Conservation (phyloP, 2,797 vertebrate genomes). For the Leucoraja ocellata region DNA sequence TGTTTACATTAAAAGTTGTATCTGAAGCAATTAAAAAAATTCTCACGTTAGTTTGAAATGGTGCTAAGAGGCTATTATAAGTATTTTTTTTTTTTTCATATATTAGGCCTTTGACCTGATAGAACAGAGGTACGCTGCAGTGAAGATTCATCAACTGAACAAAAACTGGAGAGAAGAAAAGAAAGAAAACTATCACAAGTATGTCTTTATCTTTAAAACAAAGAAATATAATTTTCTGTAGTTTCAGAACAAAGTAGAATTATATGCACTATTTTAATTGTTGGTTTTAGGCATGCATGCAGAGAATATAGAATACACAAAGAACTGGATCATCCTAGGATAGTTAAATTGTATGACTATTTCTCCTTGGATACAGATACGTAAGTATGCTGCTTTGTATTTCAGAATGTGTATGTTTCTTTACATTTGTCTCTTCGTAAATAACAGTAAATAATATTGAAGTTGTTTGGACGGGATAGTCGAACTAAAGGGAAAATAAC, state of each 20-base stretch:
- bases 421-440: too few relatives aligned
- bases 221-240: constrained; percentile 7
- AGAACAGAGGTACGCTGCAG: constrained; percentile 95
- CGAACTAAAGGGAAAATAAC: background rate
- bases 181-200: constrained; percentile 99
- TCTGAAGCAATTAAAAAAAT: background rate
- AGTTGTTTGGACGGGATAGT: background rate
- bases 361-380: constrained; percentile 99
- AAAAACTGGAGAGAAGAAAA: constrained; percentile 99
- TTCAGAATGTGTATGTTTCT: constrained; percentile 25
- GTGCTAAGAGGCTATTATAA: background rate
- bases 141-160: constrained; percentile 98
- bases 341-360: constrained; percentile 98
- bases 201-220: constrained; percentile 48
- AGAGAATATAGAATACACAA: constrained; percentile 99
- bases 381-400: constrained; percentile 61
- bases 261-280: constrained; percentile 41
- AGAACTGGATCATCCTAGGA: constrained; percentile 95
- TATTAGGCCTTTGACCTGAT: constrained; percentile 92
- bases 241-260: constrained; percentile 7
- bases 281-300: constrained; percentile 83
- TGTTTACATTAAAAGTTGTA: background rate
- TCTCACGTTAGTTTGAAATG: background rate
- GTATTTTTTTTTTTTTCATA: background rate
- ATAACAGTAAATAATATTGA: background rate